Evolutionary conservation across 2,797 vertebrate species (phyloP).

Genomic region (Orestias chungarensis): DNA sequence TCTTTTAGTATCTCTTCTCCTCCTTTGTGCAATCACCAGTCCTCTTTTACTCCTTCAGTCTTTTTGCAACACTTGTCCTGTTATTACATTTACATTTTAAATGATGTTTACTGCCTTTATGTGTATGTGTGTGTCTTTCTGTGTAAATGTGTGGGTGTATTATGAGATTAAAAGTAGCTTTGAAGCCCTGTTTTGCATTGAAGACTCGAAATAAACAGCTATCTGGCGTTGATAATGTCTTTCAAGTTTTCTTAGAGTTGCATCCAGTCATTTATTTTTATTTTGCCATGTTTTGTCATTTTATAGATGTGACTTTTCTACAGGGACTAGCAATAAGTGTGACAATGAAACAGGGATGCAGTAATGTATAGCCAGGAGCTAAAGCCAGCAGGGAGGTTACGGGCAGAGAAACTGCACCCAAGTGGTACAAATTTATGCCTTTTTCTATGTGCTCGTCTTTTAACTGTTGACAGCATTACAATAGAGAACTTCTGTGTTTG

Average conservation of each 20-base stretch:
- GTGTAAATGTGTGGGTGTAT: conserved; percentile 36
- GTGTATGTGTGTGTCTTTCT: conserved; percentile 20
- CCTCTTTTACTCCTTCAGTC: conserved; percentile 16
- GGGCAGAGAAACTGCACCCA: conserved; percentile 23
- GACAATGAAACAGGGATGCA: conserved; percentile 28
- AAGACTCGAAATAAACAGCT: conserved; percentile 59
- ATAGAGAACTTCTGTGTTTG: not conserved
- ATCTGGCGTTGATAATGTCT: conserved; percentile 49
- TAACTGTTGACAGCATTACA: not conserved
- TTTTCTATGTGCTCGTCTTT: conserved; percentile 20
- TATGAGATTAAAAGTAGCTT: conserved; percentile 58
- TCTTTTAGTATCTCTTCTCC: not conserved
- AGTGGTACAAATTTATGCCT: conserved; percentile 16
- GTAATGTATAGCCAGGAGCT: conserved; percentile 29
- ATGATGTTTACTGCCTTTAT: conserved; percentile 52
- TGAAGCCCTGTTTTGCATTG: conserved; percentile 49
- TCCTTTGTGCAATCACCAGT: conserved; percentile 6
- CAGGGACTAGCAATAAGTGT: conserved; percentile 30
- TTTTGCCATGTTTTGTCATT: conserved; percentile 43
- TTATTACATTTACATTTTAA: conserved; percentile 68
- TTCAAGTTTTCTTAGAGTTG: conserved; percentile 55
- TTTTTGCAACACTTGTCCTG: conserved; percentile 57
- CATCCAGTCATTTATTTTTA: conserved; percentile 49
- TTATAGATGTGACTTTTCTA: conserved; percentile 42
- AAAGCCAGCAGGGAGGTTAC: conserved; percentile 19